Evolutionary conservation across 2,113 vertebrate genomes (phyloP).

Genomic region (Ammodytes dubius): DNA sequence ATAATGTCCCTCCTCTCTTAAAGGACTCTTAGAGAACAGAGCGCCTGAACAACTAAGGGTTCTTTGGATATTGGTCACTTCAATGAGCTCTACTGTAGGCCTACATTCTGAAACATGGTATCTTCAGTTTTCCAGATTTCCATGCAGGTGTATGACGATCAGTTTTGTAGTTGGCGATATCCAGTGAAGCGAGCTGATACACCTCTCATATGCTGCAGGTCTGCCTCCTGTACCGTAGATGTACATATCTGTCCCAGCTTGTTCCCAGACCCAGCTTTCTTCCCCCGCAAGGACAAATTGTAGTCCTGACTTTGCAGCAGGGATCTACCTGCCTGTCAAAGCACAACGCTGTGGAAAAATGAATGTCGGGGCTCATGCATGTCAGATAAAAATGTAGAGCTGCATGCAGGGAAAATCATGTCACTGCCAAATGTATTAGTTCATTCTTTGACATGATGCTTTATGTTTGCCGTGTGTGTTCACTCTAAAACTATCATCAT

Average conservation of each 20-base stretch:
- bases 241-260: constrained; percentile 75
- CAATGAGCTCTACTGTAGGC: neutral
- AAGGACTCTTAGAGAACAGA: neutral
- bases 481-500: neutral
- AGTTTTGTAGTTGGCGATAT: constrained; percentile 29
- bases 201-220: constrained; percentile 41
- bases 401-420: constrained; percentile 49
- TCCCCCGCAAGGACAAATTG: constrained; percentile 54
- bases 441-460: neutral
- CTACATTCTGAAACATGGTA: neutral
- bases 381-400: constrained; percentile 57
- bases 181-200: constrained; percentile 30
- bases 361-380: constrained; percentile 66
- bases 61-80: neutral
- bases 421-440: constrained; percentile 9
- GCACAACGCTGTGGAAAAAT: constrained; percentile 70
- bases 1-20: constrained; percentile 13
- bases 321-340: constrained; percentile 69
- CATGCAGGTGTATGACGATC: constrained; percentile 45
- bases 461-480: neutral
- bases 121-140: constrained; percentile 14
- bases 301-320: constrained; percentile 49
- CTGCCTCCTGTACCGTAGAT: constrained; percentile 39
- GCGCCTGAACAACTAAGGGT: neutral
- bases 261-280: constrained; percentile 57